Evolutionary conservation across 2,797 vertebrate genomes (phyloP), one percentile per base, ranked within the genome.

Genomic region (Sciurus vulgaris): DNA sequence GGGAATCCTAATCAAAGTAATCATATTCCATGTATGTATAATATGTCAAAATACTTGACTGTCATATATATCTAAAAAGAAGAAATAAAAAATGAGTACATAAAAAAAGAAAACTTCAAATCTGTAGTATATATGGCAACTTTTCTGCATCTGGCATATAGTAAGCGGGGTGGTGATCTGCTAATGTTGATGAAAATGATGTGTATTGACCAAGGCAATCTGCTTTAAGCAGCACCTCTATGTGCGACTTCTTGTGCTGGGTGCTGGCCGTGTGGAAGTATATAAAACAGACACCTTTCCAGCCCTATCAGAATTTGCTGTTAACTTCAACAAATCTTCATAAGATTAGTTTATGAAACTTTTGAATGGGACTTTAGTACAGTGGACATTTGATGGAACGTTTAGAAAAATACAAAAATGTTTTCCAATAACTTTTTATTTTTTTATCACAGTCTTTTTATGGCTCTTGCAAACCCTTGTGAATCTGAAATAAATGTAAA

Each of bases 371-470:
- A 14, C 35, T 72, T 92, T 47, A 92, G 77, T 10, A 84, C 78
- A 72, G 56, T 67, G 22, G n/a, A 77, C 10, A 18, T 44, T 54
- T 83, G 73, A 70, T 59, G 65, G 28, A 92, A 95, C 28, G 76
- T 67, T 88, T 90, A 92, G 9, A 92, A 90, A 14, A 89, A 77
- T 88, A 67, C 1, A 91, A n/a, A 47, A 93, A 91, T 78, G 26
- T 54, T 56, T 77, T 69, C 12, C 33, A 89, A 41, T 54, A 93
- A 35, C 14, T n/a, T 92, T 90, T 65, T 63, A 8, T 47, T 65
- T 93, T 89, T 89, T 56, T 56, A 74, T 56, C 38, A 93, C 15
- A 70, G 20, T 85, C 7, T 70, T 7, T 82, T 35, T n/a, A 28
- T 82, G 65, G 7, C 30, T 83, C 8, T 63, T 38, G 5, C 7